A percentile compares a stretch with the other conserved stretches of the same genome.
These are phyloP conservation scores for Pherbina coryleti DNA, from an alignment of 2,888 invertebrate genomes.

Conservation along the genomic window DNA sequence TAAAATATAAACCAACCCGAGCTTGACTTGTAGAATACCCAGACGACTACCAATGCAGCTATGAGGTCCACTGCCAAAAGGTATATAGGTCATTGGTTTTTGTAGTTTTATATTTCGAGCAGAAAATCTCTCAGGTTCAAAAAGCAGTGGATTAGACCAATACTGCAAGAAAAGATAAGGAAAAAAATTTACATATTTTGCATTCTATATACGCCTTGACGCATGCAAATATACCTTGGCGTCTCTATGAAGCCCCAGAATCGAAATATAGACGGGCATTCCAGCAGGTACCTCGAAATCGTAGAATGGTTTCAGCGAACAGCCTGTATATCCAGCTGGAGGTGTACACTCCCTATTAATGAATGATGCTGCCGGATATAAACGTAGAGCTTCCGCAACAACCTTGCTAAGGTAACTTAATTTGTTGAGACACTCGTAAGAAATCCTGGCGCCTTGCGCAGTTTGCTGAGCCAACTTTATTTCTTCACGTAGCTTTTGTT, in stretches of 20 bases:
- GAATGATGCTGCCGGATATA: constrained; percentile 66
- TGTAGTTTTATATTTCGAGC: constrained; percentile 49
- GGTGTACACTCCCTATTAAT: constrained; percentile 63
- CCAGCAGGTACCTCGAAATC: constrained; percentile 60
- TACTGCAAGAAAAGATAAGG: constrained; percentile 51
- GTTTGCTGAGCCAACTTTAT: constrained; percentile 50
- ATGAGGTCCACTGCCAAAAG: constrained; percentile 66
- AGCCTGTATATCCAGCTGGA: constrained; percentile 43
- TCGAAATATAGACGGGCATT: constrained; percentile 65
- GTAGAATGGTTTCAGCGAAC: constrained; percentile 55
- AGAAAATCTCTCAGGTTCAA: constrained; percentile 64
- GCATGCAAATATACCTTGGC: constrained; percentile 51
- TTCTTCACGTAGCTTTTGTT: constrained; percentile 66
- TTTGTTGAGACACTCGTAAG: constrained; percentile 63
- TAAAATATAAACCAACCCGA: constrained; percentile 62
- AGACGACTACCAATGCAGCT: constrained; percentile 67
- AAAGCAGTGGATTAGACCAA: constrained; percentile 61
- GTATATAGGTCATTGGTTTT: constrained; percentile 60
- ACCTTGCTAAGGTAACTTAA: constrained; percentile 69
- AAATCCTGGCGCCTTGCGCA: constrained; percentile 50
- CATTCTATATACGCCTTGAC: background rate
- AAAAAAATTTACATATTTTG: background rate
- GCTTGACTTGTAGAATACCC: constrained; percentile 61
- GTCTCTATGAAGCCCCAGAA: constrained; percentile 64
- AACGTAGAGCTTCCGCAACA: constrained; percentile 61